phyloP scores from a whole-genome alignment of 2,888 invertebrate species.

The Mallateleia sp. region DNA sequence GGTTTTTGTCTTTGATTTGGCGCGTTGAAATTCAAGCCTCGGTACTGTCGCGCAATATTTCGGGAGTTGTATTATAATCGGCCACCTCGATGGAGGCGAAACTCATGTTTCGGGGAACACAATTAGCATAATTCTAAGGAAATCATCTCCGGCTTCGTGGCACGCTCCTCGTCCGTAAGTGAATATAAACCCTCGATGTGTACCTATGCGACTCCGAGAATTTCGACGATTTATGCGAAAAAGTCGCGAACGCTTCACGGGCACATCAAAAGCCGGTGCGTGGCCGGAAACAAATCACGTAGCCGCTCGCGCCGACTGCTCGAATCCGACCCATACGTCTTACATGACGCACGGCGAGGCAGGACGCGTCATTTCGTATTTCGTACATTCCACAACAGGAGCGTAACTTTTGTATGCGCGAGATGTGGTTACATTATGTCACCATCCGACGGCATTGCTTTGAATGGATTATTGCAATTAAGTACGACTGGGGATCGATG shows the following conservation, averaged over 20 bases:
- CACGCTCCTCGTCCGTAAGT: slow-evolving; percentile 47
- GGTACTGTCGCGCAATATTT: slow-evolving; percentile 64
- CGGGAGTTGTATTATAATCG: slow-evolving; percentile 76
- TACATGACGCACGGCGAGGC: slow-evolving; percentile 62
- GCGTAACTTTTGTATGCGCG: slow-evolving; percentile 82
- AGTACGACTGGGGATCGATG: too few species aligned
- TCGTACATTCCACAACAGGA: slow-evolving; percentile 67
- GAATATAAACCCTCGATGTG: slow-evolving; percentile 16
- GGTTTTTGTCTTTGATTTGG: slow-evolving; percentile 20
- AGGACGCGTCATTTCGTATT: slow-evolving; percentile 63
- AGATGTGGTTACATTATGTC: slow-evolving; percentile 84
- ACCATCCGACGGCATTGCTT: slow-evolving; percentile 74
- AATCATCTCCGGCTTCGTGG: slow-evolving; percentile 86
- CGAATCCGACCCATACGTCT: slow-evolving; percentile 66
- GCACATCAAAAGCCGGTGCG: too few species aligned
- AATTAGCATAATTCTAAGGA: slow-evolving; percentile 89
- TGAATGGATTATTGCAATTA: slow-evolving; percentile 50
- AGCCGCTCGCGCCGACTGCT: too few species aligned
- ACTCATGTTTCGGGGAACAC: slow-evolving; percentile 85
- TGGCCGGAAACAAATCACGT: too few species aligned
- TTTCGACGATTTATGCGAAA: too few species aligned
- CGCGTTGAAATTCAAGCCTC: slow-evolving; percentile 47
- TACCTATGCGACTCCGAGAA: slow-evolving; percentile 29
- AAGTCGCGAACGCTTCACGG: too few species aligned
- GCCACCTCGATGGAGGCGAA: slow-evolving; percentile 74